Evolutionary conservation across 2,797 vertebrate genomes (phyloP), one percentile per base, ranked within the genome.

Genomic region (Yasuhikotakia modesta): DNA sequence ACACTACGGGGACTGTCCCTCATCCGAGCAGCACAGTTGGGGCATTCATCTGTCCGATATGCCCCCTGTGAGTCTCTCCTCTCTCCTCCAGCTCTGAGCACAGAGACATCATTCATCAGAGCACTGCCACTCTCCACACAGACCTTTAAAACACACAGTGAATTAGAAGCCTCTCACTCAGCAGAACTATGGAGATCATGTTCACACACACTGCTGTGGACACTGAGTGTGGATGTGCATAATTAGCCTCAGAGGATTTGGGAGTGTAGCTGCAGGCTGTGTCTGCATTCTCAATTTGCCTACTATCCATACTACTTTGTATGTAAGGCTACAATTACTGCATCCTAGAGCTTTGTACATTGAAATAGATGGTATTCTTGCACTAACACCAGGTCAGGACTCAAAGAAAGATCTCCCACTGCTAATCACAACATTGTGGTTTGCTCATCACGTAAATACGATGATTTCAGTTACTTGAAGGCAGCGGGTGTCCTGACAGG

Each of bases 11-110:
- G 78, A 75, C 74, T 71, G 83, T 84, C 70, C 66, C 70, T 46
- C 39, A 32, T 55, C 35, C 76, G 43, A 43, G 52, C 77, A 72
- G 63, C 67, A 86, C 79, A 86, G 81, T 74, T 63, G 55, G 50
- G 61, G 79, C 81, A 86, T 86, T 86, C 81, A 82, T 81, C 77
- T 78, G 71, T 17, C 70, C 73, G 75, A 81, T 73, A 82, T 57
- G 39, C 48, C 72, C 78, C 79, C 43, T 21, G 50, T 71, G 50
- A 68, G 43, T 73, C 61, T 79, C 79, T 81, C 45, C 80, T 76
- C 50, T 52, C 55, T 68, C 71, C 73, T 79, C 65, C 76, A 73
- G 53, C 43, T 8, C 61, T 11, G 17, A 60, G 68, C 66, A 86
- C 79, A 86, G 79, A 78, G 66, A 80, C 63, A n/a, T 19, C 70